Percentiles rank a stretch among this genome's conserved stretches.
Conservation (phyloP, 2,797 vertebrate genomes). For the Myotis vivesi region DNA sequence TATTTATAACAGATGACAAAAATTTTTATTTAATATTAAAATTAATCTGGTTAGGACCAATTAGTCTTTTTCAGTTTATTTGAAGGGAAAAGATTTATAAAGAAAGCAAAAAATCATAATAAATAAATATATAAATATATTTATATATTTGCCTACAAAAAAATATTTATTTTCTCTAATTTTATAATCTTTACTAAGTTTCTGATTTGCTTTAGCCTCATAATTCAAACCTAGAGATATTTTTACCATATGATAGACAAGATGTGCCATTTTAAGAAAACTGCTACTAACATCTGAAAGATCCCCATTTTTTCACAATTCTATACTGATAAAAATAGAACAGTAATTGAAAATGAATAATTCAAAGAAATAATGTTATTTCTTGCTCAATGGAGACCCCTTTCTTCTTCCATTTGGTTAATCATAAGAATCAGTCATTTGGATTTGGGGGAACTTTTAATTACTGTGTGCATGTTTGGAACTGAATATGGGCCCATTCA, state of each 20-base stretch:
- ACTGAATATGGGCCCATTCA: background rate
- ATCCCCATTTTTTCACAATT: conserved; percentile 13
- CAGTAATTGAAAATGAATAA: conserved; percentile 58
- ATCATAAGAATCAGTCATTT: background rate
- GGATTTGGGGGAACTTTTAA: background rate
- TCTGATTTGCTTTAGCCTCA: conserved; percentile 30
- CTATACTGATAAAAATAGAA: conserved; percentile 63
- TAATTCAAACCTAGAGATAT: conserved; percentile 6
- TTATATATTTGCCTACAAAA: background rate
- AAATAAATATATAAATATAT: background rate
- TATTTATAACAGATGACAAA: background rate
- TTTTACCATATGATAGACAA: conserved; percentile 48
- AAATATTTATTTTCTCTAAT: background rate
- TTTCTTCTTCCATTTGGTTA: conserved; percentile 44
- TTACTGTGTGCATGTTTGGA: conserved; percentile 7
- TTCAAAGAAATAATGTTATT: conserved; percentile 46
- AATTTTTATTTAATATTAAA: conserved; percentile 39
- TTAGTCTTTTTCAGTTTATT: background rate
- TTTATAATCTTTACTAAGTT: conserved; percentile 21
- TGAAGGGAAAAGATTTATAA: background rate
- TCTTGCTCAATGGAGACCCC: background rate
- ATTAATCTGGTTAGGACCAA: background rate
- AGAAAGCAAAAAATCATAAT: background rate
- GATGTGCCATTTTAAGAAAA: conserved; percentile 44
- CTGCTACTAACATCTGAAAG: conserved; percentile 6